Base-by-base conservation (phyloP, 2,113 vertebrate species). In the Prunella fulvescens region DNA sequence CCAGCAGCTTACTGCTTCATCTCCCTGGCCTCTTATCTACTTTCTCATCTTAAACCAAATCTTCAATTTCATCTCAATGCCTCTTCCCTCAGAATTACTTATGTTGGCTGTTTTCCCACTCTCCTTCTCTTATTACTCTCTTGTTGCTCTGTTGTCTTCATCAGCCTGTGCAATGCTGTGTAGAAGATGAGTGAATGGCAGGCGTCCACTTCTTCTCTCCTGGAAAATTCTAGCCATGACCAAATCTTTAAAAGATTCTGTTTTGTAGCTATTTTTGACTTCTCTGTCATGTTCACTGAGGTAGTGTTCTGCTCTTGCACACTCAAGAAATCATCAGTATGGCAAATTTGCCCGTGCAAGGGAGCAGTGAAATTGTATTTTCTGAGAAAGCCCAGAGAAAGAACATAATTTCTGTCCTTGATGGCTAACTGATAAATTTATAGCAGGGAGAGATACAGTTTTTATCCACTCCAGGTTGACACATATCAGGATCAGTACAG, bases 121-220 rank as follows among this genome's bases (percentile, higher is more conserved):
- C 51, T 45, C 25, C 40, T 90, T 58, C 64, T 88, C 86, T 96
- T 76, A 65, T 67, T 82, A n/a, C 73, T 92, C 24, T 80, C 66
- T 81, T 92, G 42, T 91, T 90, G 48, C 65, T 95, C 69, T 47
- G 33, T 82, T 85, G 66, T 92, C 82, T 92, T 96, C 88, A 88
- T 92, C 35, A 76, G 45, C 65, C 48, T 94, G 71, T 94, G 64
- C 79, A 88, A 48, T 64, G 40, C 79, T 60, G 45, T 77, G 86
- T 56, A 39, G 76, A 73, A 81, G 64, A 90, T 86, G 58, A 80
- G 28, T 71, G 76, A 94, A 91, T 44, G 66, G 35, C 58, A 86
- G 58, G 37, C 8, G 1, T 82, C 42, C 71, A 31, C 62, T 60
- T 64, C 76, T 91, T 9, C 72, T 85, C 28, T 92, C 72, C 67